Evolutionary conservation across 2,113 vertebrate genomes (phyloP).

Genomic region (Chloebia gouldiae): DNA sequence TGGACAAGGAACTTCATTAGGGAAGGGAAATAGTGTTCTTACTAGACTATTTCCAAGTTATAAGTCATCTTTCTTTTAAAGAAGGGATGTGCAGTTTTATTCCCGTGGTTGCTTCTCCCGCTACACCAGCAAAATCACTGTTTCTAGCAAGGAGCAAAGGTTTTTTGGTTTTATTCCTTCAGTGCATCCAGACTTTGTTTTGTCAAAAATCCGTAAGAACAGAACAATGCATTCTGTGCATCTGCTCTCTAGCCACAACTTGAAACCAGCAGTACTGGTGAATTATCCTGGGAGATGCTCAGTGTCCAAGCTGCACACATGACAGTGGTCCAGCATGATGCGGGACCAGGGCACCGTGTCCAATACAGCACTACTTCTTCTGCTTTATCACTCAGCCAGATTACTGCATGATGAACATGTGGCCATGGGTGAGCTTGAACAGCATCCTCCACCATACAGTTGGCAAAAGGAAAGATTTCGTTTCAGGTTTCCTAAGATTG

Average conservation of each 20-base stretch:
- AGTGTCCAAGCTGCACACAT: accelerated
- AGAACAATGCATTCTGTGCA: accelerated
- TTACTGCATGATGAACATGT: background rate
- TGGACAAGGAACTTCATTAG: background rate
- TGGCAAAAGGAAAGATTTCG: background rate
- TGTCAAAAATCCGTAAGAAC: background rate
- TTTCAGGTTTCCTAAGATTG: background rate
- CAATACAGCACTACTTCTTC: background rate
- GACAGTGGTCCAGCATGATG: background rate
- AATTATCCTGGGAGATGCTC: background rate
- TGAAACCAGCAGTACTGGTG: background rate
- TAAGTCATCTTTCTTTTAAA: background rate
- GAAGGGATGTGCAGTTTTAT: background rate
- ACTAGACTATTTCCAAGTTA: background rate
- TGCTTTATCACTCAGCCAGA: background rate
- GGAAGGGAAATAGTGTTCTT: background rate
- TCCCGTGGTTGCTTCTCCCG: background rate
- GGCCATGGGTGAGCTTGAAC: background rate
- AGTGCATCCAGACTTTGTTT: background rate
- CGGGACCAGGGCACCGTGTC: background rate
- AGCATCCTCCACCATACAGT: background rate
- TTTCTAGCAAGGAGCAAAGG: background rate
- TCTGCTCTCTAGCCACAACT: background rate
- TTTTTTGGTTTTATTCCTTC: background rate
- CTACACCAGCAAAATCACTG: background rate